Conservation (phyloP, 2,888 invertebrate genomes). For the Lamproptera curius region DNA sequence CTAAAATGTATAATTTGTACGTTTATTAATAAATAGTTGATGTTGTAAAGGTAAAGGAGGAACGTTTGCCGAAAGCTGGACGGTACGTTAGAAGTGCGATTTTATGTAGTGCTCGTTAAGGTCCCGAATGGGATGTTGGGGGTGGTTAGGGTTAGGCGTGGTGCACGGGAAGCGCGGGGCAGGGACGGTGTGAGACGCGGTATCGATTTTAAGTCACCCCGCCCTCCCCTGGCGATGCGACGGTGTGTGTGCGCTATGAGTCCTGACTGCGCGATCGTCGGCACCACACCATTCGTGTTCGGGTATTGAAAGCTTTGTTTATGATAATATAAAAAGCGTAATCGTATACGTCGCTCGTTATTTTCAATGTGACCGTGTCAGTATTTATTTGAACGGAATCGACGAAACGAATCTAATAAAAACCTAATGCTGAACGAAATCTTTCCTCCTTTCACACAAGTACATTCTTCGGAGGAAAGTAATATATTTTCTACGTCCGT, state of each 20-base stretch:
- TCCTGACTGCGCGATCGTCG: slow-evolving; percentile 54
- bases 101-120: slow-evolving; percentile 61
- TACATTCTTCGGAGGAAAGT: neutral
- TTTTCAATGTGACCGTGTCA: slow-evolving; percentile 1
- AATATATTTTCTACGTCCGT: neutral
- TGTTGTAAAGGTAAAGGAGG: too few relatives aligned
- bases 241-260: slow-evolving; percentile 70
- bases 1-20: too few relatives aligned
- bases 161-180: slow-evolving; percentile 53
- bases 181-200: slow-evolving; percentile 61
- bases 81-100: slow-evolving; percentile 44
- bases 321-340: slow-evolving; percentile 31
- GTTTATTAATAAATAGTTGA: slow-evolving; percentile 33
- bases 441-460: neutral
- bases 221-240: slow-evolving; percentile 67
- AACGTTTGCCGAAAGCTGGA: slow-evolving; percentile 20
- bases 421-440: neutral
- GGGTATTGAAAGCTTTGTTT: slow-evolving; percentile 61
- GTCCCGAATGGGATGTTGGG: slow-evolving; percentile 67
- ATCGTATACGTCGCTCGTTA: slow-evolving; percentile 13
- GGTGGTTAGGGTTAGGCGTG: slow-evolving; percentile 70
- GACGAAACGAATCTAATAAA: neutral
- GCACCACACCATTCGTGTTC: slow-evolving; percentile 44
- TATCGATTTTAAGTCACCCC: slow-evolving; percentile 75
- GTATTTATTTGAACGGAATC: neutral